Evolutionary conservation across 2,797 vertebrate genomes (phyloP).

Genomic region (Periparus ater): DNA sequence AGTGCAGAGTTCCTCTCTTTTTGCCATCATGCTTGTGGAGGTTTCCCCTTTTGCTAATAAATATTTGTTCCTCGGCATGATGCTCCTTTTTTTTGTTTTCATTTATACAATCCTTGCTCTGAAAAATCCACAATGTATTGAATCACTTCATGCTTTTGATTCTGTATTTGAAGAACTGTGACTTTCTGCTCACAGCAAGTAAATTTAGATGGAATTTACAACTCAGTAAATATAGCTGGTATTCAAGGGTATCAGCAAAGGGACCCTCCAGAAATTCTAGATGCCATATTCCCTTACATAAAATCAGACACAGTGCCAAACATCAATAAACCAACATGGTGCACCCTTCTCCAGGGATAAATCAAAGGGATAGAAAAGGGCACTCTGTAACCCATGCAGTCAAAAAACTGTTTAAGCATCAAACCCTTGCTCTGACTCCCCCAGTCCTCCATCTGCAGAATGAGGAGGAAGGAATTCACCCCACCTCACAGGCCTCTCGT

Average conservation of each 20-base stretch:
- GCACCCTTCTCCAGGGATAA: not conserved
- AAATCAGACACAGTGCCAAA: not conserved
- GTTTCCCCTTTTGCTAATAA: not conserved
- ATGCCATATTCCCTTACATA: not conserved
- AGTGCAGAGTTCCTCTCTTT: not conserved
- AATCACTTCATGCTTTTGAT: not conserved
- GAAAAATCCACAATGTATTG: not conserved
- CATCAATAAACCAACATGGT: not conserved
- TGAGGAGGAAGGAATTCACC: not conserved
- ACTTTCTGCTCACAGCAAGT: not conserved
- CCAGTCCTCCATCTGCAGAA: not conserved
- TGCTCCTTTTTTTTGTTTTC: not conserved
- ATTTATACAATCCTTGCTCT: not conserved
- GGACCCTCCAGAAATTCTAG: not conserved
- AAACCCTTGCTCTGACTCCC: not conserved
- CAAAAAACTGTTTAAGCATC: not conserved
- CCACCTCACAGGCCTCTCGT: not conserved
- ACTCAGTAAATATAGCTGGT: not conserved
- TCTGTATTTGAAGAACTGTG: not conserved
- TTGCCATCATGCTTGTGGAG: not conserved
- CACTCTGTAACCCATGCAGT: not conserved
- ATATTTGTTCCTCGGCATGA: not conserved
- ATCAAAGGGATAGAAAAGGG: not conserved
- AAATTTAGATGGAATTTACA: constrained; percentile 10
- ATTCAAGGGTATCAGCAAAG: not conserved